Base-by-base conservation (phyloP, 1,140 invertebrate species). In the Drosophila nikananu region DNA sequence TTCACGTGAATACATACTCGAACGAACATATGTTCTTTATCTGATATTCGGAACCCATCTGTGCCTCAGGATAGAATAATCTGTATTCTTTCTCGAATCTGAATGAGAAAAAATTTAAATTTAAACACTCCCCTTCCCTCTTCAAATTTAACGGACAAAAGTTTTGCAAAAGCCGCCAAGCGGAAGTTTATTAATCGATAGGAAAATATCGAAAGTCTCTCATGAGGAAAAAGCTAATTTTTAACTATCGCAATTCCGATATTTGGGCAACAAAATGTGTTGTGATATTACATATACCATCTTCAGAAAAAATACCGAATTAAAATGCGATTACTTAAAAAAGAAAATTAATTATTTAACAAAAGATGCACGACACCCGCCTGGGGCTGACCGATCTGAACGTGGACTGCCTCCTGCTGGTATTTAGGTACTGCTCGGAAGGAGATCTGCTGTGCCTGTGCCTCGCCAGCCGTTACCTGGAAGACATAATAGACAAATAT, bases 381-480 rank as follows among this genome's bases (percentile, higher is more conserved):
- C 62, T 91, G 58, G 76, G 66, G 55, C 61, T 91, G 9, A 89
- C 61, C 4, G 91, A 93, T 54, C 70, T 93, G 8, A 87, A 83
- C 59, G 25, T 83, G 10, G 80, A 93, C 58, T 92, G 90, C 55
- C 72, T 93, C 8, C 52, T 93, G 17, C 21, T 37, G 15, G 80
- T 93, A 32, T 91, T 93, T 49, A 60, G 55, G 32, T 87, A 82
- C 52, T 89, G 83, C 13, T 63, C 70, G 7, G 87, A 92, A 32
- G 44, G 55, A 1, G 92, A 93, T 5, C 57, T 91, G 5, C n/a
- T 83, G 17, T 78, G 64, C 39, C 41, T 93, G 9, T 75, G 74
- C 37, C 35, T 72, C n/a, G 84, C 83, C 0, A 73, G 46, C 51
- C 58, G 30, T n/a, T 42, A 58, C n/a, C 37, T 93, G 0, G 59